Conservation (phyloP, 2,113 vertebrate species). For the Tamias sibiricus region DNA sequence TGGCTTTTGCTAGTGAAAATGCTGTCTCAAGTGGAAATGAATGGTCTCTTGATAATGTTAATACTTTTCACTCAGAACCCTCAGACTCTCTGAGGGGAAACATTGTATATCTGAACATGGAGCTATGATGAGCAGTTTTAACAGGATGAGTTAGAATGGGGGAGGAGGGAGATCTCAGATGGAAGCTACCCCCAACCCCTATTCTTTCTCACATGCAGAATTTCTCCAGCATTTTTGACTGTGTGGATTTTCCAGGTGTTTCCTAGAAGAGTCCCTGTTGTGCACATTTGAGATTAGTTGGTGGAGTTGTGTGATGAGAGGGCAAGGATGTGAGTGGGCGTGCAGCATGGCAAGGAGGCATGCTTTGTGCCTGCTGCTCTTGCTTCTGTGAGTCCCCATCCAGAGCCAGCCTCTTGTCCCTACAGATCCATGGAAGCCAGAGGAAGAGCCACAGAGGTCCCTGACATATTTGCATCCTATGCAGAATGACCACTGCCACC, state of each 20-base stretch:
- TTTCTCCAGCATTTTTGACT: not conserved
- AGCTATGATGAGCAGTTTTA: slow-evolving; percentile 30
- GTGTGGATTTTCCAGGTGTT: not conserved
- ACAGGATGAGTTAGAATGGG: slow-evolving; percentile 12
- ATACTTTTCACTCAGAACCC: not conserved
- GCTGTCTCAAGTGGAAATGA: not conserved
- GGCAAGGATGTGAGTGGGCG: not conserved
- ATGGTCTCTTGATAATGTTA: not conserved
- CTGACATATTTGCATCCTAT: not conserved
- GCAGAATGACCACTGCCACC: not conserved
- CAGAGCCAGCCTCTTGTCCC: not conserved
- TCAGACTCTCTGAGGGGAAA: not conserved
- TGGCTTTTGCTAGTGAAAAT: not conserved
- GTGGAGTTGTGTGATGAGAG: not conserved
- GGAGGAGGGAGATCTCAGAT: not conserved
- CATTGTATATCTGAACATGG: not conserved
- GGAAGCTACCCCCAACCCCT: rapidly evolving
- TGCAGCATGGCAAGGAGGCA: not conserved
- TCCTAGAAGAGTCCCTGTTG: not conserved
- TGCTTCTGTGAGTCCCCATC: not conserved
- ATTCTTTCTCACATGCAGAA: not conserved
- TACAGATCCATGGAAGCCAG: not conserved
- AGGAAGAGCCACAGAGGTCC: not conserved
- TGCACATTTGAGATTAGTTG: not conserved
- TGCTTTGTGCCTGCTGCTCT: not conserved